Base-by-base conservation (phyloP, 2,797 vertebrate genomes). In the Takifugu ocellatus region DNA sequence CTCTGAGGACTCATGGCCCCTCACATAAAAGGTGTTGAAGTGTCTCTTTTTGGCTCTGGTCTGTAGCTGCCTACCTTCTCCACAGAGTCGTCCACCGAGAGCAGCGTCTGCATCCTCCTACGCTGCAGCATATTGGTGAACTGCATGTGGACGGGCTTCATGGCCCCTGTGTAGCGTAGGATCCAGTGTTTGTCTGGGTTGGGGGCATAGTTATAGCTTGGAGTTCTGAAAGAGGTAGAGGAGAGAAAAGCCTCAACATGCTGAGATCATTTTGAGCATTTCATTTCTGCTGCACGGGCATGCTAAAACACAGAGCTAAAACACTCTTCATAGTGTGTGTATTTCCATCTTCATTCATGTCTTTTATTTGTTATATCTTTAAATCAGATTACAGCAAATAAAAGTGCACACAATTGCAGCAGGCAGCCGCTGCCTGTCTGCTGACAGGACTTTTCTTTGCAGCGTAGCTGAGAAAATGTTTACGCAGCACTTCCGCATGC, bases 171-270 rank as follows among this genome's bases (percentile, higher is more conserved):
- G 86, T 99, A 99, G 55, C 97, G 93, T 74, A 99, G 93, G 87
- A 99, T 99, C 97, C 97, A 99, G 84, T 99, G 97, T 75, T 99
- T 99, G 92, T 99, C 97, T 0, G 85, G 92, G 83, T 98, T 99
- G 6, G 97, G 97, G 1, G 97, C 96, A 0, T 96, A 93, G 91
- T 98, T 98, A 60, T 98, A 99, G 88, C 96, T 99, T 0, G 97
- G 95, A 5, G 97, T 98, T 90, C 97, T 98, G 82, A 49, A 25
- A 63, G 14, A 48, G 15, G 25, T 0, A 56, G 12, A 29, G 43
- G 12, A 52, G 0, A 46, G 16, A 64, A 46, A 51, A 58, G 56
- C 16, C 48, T 54, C 8, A 54, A 27, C 31, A 25, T 12, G 14
- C 16, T 54, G 11, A 15, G 17, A 39, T 39, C 36, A 3, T 39